Percentiles rank a stretch among this genome's conserved stretches.
Conservation (phyloP, 2,797 vertebrate species). For the Coranthus polyacanthus region DNA sequence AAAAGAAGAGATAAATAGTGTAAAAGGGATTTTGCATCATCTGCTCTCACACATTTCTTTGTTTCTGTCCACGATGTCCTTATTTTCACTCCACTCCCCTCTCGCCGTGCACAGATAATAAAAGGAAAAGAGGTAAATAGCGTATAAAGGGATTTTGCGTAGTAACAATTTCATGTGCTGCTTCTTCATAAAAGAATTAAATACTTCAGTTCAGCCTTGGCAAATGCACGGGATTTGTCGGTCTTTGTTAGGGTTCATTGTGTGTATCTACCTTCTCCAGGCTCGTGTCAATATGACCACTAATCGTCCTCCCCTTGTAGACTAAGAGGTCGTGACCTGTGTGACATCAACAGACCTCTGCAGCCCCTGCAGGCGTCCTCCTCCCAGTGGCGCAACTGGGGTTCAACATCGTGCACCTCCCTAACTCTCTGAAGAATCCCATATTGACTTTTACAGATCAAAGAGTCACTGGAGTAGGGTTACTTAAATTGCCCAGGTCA, state of each 20-base stretch:
- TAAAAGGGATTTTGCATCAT: not conserved
- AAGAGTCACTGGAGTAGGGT: conserved; percentile 56
- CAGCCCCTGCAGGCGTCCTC: conserved; percentile 18
- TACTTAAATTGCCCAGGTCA: conserved; percentile 59
- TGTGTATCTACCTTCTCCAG: conserved; percentile 29
- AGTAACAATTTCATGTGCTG: too few relatives aligned
- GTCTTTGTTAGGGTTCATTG: not conserved
- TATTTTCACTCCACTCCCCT: too few relatives aligned
- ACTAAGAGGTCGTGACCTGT: conserved; percentile 45
- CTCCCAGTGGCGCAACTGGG: conserved; percentile 32
- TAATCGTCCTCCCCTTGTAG: conserved; percentile 22
- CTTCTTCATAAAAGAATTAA: too few relatives aligned
- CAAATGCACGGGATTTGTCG: conserved; percentile 41
- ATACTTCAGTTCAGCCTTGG: conserved; percentile 32
- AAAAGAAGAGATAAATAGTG: conserved; percentile 28
- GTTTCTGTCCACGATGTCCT: too few relatives aligned
- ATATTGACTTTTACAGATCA: conserved; percentile 49
- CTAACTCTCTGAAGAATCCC: conserved; percentile 28
- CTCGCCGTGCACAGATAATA: too few relatives aligned
- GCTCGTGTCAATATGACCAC: conserved; percentile 32
- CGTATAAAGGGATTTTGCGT: not conserved
- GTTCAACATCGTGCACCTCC: not conserved
- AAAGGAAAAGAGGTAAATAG: too few relatives aligned
- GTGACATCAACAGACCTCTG: conserved; percentile 39
- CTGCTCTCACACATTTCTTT: too few relatives aligned